Evolutionary conservation across 2,888 invertebrate species (phyloP), one percentile per base, ranked within the genome.

Genomic region (Ethmia dodecea): DNA sequence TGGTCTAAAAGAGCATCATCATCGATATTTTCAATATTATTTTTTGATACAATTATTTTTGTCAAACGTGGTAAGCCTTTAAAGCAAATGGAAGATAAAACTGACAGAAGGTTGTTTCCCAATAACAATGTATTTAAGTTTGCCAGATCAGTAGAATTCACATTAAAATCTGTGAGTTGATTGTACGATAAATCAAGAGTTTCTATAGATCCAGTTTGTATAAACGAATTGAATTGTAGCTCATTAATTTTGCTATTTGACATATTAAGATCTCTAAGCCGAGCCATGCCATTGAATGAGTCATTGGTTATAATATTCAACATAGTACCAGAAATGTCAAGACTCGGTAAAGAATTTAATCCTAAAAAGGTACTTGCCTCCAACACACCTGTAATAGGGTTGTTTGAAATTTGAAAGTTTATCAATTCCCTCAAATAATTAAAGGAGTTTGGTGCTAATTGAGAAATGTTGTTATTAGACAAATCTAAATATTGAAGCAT

Each of bases 111-210:
- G 51, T 80, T 80, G 33, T 76, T 65, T 34, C 66, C 62, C 16
- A 80, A 40, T 5, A 62, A 42, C 26, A 80, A 41, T 3, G 34
- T 49, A 2, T 44, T 44, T 3, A 80, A 38, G 10, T 53, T 55
- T 4, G 35, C 28, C 28, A 79, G 42, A 20, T 69, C 59, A 2
- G 64, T 62, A n/a, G 55, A 50, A 36, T 79, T 79, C 1, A 80
- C 33, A 2, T 41, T 24, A 34, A 81, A 76, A 4, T 38, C 32
- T 31, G 38, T 52, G 0, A 79, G 37, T 42, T 52, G 41, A 27
- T 80, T 80, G 37, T 47, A 54, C 1, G 79, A 79, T n/a, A 79
- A 46, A 42, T 81, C 80, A 5, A 81, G 43, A 2, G 41, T 52
- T 47, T 59, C 55, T 24, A 79, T 49, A 10, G 52, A 49, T 1